Base-by-base conservation (phyloP, 2,113 vertebrate species). In the Xerus inauris region DNA sequence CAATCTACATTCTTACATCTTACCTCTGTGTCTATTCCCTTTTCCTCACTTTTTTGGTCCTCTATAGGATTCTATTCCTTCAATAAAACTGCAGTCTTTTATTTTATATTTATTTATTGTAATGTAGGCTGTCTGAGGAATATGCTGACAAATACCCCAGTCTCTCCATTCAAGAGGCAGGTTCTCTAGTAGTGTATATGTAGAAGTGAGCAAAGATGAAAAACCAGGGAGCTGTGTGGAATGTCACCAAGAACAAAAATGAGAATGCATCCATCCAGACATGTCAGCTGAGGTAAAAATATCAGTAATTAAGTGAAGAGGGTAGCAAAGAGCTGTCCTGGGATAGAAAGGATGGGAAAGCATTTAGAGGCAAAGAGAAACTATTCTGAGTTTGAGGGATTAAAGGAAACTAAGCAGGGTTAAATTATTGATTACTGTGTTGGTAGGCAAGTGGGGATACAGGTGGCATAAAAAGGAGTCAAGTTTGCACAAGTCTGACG, bases 171-270 rank as follows among this genome's bases (percentile, higher is more conserved):
- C 22, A 26, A 32, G 42, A 54, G 22, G 17, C 26, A 86, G 4
- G 17, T 7, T 69, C 20, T 59, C 8, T 35, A n/a, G 13, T 59
- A 14, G 3, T 30, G 30, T 57, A 22, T 19, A 8, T 49, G 11
- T 11, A 26, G 35, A 77, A 87, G 57, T 47, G 5, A 49, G 20
- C 5, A 38, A 47, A 28, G 9, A 5, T 49, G 45, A 26, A 16
- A 64, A 81, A 42, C 19, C 7, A 2, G 26, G 30, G 30, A 5
- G 6, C 0, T 0, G 19, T 30, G 30, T 11, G 0, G 0, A 28
- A 28, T 73, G 11, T 57, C 5, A 80, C 1, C 6, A 35, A 73
- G 26, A 6, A 59, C 10, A 65, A 20, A 72, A 16, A 11, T 54
- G 45, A 19, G 19, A 62, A 75, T 17, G 38, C 5, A 26, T 54